phyloP scores from a whole-genome alignment of 2,797 vertebrate species.

The Malurus leucopterus region DNA sequence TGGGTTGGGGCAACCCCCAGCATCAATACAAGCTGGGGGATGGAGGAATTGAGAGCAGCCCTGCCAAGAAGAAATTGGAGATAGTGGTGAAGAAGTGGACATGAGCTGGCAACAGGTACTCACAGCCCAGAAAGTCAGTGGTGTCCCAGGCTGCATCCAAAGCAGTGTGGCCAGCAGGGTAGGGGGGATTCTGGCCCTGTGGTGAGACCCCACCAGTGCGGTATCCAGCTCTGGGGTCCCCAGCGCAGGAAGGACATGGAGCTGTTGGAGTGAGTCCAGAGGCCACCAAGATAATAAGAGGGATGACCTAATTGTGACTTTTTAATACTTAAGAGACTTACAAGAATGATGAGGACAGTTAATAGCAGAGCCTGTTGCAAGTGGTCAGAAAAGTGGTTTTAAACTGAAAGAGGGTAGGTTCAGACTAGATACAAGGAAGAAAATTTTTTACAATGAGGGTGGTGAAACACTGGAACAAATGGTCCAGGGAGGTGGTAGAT shows the following conservation, averaged over 20 bases:
- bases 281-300: background rate
- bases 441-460: background rate
- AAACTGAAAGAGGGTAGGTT: background rate
- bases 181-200: background rate
- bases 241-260: background rate
- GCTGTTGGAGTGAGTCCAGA: accelerated
- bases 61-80: background rate
- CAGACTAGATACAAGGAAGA: background rate
- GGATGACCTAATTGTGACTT: background rate
- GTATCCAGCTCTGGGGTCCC: background rate
- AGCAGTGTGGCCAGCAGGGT: accelerated
- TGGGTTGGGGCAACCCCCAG: too few species aligned
- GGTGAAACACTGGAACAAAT: background rate
- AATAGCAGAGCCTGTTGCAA: background rate
- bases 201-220: background rate
- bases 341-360: background rate
- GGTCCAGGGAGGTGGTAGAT: background rate
- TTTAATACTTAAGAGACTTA: background rate
- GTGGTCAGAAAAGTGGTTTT: background rate
- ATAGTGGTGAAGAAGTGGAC: background rate
- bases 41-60: background rate
- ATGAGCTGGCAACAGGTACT: background rate
- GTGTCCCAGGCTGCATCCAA: background rate
- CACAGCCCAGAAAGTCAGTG: background rate
- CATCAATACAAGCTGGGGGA: background rate